These are phyloP conservation scores for Glareola pratincola DNA, from an alignment of 2,113 vertebrate genomes.

Conservation along the genomic window DNA sequence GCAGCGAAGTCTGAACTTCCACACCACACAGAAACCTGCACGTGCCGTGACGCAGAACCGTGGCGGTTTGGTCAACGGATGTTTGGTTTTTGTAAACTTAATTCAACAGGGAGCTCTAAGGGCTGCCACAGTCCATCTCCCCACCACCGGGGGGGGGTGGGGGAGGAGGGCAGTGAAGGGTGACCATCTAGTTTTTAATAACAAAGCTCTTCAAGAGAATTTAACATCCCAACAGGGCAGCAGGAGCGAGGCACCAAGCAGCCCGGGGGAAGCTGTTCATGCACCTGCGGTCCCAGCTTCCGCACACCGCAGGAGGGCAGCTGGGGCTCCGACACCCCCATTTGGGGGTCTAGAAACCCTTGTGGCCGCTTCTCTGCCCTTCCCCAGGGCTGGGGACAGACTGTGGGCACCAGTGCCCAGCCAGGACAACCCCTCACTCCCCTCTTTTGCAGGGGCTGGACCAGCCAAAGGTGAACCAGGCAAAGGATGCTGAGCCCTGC, in stretches of 20 bases:
- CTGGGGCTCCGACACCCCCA: rapidly evolving
- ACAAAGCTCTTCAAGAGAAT: neutral
- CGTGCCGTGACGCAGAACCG: rapidly evolving
- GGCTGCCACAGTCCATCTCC: neutral
- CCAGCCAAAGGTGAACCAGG: neutral
- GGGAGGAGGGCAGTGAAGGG: rapidly evolving
- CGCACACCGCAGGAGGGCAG: neutral
- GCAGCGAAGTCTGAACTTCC: neutral
- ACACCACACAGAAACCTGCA: rapidly evolving
- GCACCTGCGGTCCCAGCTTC: neutral
- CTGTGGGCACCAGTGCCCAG: rapidly evolving
- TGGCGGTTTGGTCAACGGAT: rapidly evolving
- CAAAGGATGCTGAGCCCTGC: neutral
- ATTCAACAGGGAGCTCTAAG: neutral
- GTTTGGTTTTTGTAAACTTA: neutral
- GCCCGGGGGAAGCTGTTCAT: rapidly evolving
- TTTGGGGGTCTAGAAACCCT: neutral
- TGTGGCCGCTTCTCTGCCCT: rapidly evolving
- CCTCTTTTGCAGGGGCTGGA: rapidly evolving
- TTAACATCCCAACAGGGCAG: neutral
- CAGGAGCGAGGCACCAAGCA: neutral
- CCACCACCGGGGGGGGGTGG: neutral
- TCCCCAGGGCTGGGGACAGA: neutral
- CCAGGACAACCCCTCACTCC: rapidly evolving
- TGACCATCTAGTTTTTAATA: rapidly evolving